phyloP scores from a whole-genome alignment of 92 coral and sea anemone species.

The Heteractis magnifica region DNA sequence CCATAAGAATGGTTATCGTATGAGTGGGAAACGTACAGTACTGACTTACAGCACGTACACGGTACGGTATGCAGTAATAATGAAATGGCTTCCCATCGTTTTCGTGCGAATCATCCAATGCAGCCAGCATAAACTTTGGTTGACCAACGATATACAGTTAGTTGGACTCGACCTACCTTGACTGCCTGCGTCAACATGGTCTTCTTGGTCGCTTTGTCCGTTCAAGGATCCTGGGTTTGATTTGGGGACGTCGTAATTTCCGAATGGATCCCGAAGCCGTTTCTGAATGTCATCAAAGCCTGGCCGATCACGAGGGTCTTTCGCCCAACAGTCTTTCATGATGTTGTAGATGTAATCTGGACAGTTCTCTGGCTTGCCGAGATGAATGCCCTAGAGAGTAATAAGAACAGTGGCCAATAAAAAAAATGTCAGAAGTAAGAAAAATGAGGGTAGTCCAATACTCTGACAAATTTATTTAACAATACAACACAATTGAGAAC shows the following conservation, averaged over 20 bases:
- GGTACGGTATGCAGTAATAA: no score
- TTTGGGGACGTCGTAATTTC: constrained; percentile 66
- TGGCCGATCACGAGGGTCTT: constrained; percentile 68
- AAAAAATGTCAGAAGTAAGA: background rate
- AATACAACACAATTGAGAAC: no score
- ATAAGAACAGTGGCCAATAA: background rate
- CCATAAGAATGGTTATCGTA: no score
- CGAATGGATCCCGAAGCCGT: constrained; percentile 74
- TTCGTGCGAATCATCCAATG: no score
- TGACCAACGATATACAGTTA: no score
- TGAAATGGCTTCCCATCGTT: no score
- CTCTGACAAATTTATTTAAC: no score
- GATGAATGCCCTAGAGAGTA: constrained; percentile 75
- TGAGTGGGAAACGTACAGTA: no score
- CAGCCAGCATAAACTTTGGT: no score
- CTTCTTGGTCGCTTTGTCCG: constrained; percentile 1
- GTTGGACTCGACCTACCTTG: background rate
- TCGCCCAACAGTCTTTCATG: constrained; percentile 93
- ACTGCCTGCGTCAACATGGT: background rate
- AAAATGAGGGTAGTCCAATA: no score
- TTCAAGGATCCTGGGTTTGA: constrained; percentile 21
- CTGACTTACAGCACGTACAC: no score
- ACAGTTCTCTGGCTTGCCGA: constrained; percentile 91
- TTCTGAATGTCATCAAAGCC: constrained; percentile 53
- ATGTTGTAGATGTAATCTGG: constrained; percentile 71